Conservation (phyloP, 1,140 invertebrate species). For the Potamilus streckersoni region DNA sequence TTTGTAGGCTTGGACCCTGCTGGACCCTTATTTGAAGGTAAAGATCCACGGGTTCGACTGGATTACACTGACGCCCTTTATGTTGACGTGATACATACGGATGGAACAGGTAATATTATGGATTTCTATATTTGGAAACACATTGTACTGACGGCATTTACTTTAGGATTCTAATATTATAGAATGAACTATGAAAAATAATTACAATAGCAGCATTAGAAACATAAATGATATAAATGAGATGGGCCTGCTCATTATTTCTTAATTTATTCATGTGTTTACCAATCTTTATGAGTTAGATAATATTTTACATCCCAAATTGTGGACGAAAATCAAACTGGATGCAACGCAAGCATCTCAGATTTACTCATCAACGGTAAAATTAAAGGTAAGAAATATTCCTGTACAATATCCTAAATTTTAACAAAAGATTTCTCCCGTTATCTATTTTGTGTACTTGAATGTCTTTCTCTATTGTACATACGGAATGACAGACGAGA, state of each 20-base stretch:
- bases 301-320: background rate
- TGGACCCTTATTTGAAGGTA: slow-evolving; percentile 75
- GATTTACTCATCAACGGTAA: too few species aligned
- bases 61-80: slow-evolving; percentile 81
- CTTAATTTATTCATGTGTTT: background rate
- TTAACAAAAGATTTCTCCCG: too few species aligned
- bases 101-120: slow-evolving; percentile 68
- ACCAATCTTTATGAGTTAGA: background rate
- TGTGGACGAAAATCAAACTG: background rate
- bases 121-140: background rate
- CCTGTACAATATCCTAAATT: too few species aligned
- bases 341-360: background rate
- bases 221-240: background rate
- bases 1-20: slow-evolving; percentile 77
- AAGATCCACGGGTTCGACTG: slow-evolving; percentile 62
- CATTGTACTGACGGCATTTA: background rate
- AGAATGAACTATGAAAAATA: background rate
- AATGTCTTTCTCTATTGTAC: too few species aligned
- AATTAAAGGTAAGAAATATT: too few species aligned
- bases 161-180: background rate
- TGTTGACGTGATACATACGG: slow-evolving; percentile 95
- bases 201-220: background rate
- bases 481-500: too few species aligned
- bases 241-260: background rate
- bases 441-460: too few species aligned